phyloP scores from a whole-genome alignment of 2,113 vertebrate species.

The Gadus macrocephalus region DNA sequence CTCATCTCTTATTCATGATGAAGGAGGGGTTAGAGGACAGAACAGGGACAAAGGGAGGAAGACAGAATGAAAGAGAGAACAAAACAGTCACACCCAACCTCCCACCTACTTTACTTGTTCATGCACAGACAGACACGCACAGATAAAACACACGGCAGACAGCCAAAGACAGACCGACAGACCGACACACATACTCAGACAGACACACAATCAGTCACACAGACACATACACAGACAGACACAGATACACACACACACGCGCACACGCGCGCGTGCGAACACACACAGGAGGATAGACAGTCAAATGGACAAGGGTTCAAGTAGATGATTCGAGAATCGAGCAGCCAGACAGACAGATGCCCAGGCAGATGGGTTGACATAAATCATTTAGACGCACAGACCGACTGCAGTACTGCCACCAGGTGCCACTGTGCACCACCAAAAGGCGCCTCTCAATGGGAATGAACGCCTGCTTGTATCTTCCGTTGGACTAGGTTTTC shows the following conservation, averaged over 20 bases:
- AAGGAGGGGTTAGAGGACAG: background rate
- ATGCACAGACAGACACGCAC: background rate
- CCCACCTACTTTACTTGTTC: background rate
- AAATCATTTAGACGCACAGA: background rate
- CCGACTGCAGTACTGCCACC: constrained; percentile 19
- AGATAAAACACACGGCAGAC: background rate
- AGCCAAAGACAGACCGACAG: background rate
- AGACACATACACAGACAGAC: background rate
- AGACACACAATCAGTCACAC: no score
- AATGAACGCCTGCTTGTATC: no score
- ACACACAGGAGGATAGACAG: background rate
- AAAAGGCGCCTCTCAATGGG: background rate
- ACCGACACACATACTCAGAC: no score
- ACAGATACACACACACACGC: background rate
- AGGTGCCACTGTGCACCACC: constrained; percentile 29
- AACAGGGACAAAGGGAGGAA: background rate
- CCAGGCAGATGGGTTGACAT: background rate
- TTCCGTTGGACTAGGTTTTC: no score
- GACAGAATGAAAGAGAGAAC: background rate
- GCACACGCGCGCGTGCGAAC: background rate
- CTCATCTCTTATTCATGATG: background rate
- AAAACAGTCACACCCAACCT: background rate
- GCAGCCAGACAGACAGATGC: background rate
- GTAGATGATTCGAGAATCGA: background rate
- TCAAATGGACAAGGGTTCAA: background rate